Evolutionary conservation across 2,113 vertebrate genomes (phyloP), one percentile per base, ranked within the genome.

Genomic region (Leptobrachium leishanense): DNA sequence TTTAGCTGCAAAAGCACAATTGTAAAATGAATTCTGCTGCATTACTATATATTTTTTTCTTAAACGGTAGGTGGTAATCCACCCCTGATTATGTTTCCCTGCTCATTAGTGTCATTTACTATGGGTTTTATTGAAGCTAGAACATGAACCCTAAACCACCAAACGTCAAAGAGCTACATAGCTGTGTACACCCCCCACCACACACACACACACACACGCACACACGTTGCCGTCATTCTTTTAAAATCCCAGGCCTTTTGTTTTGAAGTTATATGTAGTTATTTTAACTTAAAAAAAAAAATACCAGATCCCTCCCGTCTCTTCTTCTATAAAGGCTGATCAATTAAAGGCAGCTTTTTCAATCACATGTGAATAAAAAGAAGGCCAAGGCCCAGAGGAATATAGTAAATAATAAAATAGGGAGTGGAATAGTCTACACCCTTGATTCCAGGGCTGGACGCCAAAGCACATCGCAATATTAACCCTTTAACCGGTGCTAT

Each of bases 281-380:
- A 68, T 80, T 80, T 80, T 68, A 70, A 80, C 53, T 74, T 74
- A 80, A 68, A 80, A 74, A 59, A 62, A n/a, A 31, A 31, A 31
- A 31, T 68, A 63, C 70, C 77, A 80, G 46, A 31, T 55, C 73
- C 68, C 68, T 72, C 66, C 72, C 53, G 40, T 74, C 40, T 68
- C 68, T 72, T 72, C 71, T 67, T 74, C 40, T 74, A 66, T 74
- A 67, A 80, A 80, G 50, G 2, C 71, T 68, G 67, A 63, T 80
- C 77, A 80, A 80, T 80, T 80, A 80, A 74, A 80, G 50, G 63
- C 63, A 74, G 63, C 71, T 73, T 80, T 80, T 80, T 80, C 70
- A 62, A 74, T 74, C 74, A 74, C 20, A 31, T 31, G 20, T 74
- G 68, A 68, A 10, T 41, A 43, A 66, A 79, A 78, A 65, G 43